These are phyloP conservation scores for Arothron firmamentum DNA, from an alignment of 2,113 vertebrate species.

Conservation along the genomic window DNA sequence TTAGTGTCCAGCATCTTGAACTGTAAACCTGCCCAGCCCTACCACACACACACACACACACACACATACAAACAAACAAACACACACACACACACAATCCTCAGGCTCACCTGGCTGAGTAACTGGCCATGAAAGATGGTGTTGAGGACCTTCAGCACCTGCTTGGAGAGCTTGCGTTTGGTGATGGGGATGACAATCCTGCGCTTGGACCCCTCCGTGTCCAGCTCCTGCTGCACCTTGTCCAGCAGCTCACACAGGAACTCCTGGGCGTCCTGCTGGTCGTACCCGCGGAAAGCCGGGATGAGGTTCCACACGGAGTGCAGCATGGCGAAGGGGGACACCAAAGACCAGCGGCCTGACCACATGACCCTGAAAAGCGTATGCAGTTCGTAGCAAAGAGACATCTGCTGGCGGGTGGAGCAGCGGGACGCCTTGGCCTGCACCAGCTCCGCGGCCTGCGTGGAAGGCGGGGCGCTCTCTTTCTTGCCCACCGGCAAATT, in stretches of 20 bases:
- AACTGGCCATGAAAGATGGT: conserved; percentile 99
- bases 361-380: conserved; percentile 99
- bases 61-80: no score
- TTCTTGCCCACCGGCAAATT: conserved; percentile 56
- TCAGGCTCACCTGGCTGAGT: conserved; percentile 90
- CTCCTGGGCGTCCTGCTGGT: conserved; percentile 98
- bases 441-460: conserved; percentile 84
- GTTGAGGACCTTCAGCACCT: conserved; percentile 98
- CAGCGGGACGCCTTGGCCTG: conserved; percentile 91
- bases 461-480: conserved; percentile 67
- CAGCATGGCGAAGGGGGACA: conserved; percentile 98
- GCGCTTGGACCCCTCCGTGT: conserved; percentile 87
- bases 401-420: conserved; percentile 88
- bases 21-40: no score
- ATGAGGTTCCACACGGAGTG: conserved; percentile 99
- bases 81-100: no score
- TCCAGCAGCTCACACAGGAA: conserved; percentile 96
- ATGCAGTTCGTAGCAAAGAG: conserved; percentile 96
- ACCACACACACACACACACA: no score
- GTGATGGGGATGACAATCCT: conserved; percentile 95
- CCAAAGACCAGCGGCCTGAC: conserved; percentile 96
- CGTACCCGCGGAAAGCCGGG: conserved; percentile 92
- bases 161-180: conserved; percentile 95
- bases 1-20: no score
- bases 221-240: conserved; percentile 97